These are phyloP conservation scores for Andinoacara biseriatus DNA, from an alignment of 2,113 vertebrate species.

Conservation along the genomic window DNA sequence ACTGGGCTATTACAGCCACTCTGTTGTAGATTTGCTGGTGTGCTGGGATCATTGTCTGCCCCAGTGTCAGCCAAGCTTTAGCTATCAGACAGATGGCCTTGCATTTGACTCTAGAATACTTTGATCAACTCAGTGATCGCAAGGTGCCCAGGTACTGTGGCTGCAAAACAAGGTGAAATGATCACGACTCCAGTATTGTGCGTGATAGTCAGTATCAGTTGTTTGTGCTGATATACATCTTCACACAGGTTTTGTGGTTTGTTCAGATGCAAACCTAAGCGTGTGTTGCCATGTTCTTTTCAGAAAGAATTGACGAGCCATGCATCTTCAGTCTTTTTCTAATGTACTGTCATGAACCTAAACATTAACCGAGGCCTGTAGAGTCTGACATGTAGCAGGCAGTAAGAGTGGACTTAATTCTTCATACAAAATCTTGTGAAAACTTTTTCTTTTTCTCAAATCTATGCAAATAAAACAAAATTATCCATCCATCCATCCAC, in stretches of 20 bases:
- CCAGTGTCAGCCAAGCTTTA: not conserved
- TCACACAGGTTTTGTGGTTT: not conserved
- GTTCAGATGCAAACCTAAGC: not conserved
- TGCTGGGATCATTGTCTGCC: not conserved
- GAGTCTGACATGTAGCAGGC: no score
- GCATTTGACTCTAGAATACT: not conserved
- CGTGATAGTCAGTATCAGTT: not conserved
- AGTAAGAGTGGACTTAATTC: not conserved
- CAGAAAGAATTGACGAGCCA: not conserved
- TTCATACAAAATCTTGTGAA: not conserved
- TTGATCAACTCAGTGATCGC: not conserved
- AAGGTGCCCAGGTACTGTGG: no score
- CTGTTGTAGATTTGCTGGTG: not conserved
- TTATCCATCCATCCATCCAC: not conserved
- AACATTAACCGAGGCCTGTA: no score
- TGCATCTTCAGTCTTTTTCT: not conserved
- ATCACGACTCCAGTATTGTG: not conserved
- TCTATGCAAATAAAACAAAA: not conserved
- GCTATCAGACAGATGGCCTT: not conserved
- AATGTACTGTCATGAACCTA: not conserved
- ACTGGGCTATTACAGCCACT: no score
- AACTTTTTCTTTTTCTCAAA: not conserved
- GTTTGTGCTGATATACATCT: no score
- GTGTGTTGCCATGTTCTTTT: not conserved
- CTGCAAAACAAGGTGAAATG: not conserved